Base-by-base conservation (phyloP, 2,797 vertebrate species). In the Pelobates cultripes region DNA sequence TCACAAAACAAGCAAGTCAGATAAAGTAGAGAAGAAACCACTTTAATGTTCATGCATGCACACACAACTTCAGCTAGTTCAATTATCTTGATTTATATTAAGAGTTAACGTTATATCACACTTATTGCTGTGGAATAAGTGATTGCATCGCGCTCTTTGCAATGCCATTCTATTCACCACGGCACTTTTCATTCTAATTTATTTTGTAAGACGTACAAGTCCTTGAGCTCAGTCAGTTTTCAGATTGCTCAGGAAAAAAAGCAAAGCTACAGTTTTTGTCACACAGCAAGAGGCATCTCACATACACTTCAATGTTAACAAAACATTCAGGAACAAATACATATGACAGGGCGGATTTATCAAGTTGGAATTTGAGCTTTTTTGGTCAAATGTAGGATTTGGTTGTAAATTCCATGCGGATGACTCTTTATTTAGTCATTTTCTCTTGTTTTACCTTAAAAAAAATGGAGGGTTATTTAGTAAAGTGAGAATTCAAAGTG, bases 181-280 rank as follows among this genome's bases (percentile, higher is more conserved):
- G 57, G 12, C 68, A 66, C 67, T 72, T 82, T 76, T 81, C 66
- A 42, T 81, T 81, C 53, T 71, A 81, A 81, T 76, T 66, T 82
- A 77, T 82, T 82, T 77, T 66, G 74, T 77, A 77, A 75, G 70
- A 47, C 60, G 45, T 44, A 69, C 73, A 83, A 74, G 75, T 74
- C 81, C 81, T 83, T 78, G 63, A 78, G 70, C 43, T 28, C 61
- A 83, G 53, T 78, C 70, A 68, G 61, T 68, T 82, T 69, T 53
- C 51, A 78, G 71, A 83, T 74, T 83, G 70, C 76, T 64, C 43
- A 63, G 70, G 70, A 74, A 70, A 75, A 70, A 74, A 83, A 55
- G 71, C 5, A 43, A 40, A 78, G 70, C 63, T 78, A 63, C 43
- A 70, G 55, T 64, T 51, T 51, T 69, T 83, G 76, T 70, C 76